Evolutionary conservation across 2,797 vertebrate species (phyloP), one percentile per base, ranked within the genome.

Genomic region (Sebastolobus altivelis): DNA sequence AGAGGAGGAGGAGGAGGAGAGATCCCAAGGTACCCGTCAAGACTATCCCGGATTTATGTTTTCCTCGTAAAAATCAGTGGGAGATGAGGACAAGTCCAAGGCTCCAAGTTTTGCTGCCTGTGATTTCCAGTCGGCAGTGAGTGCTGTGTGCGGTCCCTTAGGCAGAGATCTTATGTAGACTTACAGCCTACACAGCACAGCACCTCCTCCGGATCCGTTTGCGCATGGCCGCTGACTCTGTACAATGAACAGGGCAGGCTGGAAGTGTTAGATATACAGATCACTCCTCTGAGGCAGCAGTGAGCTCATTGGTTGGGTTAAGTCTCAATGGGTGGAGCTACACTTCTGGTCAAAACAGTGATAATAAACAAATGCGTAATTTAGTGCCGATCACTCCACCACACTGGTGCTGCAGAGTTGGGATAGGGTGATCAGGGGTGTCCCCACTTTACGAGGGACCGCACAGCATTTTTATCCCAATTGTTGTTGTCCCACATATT

Each of bases 161-260:
- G 76, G 75, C 76, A 54, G 68, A 38, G 79, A n/a, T 86, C 77
- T 92, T 92, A 87, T 86, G 87, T 87, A 82, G 85, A 25, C 81
- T 81, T 76, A 25, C 84, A 90, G 80, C 86, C 89, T 88, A 69
- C 89, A 85, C 71, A 75, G 80, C 76, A 60, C 88, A 82, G 85
- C 84, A 25, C 89, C 92, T 89, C 89, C 92, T 91, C 80, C 75
- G 82, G 68, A 20, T 37, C 82, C 71, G 68, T 84, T 38, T 92
- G 93, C 92, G 92, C 91, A 95, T 93, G 91, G 91, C 80, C 79
- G 92, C 90, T 91, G 93, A 90, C 81, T 93, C 92, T 82, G 76
- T 82, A 82, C 88, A 87, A 90, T 89, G 89, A 88, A 71, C 80
- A 74, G 63, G 73, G 14, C 89, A 56, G 58, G 8, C 67, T 1